Conservation (phyloP, 2,797 vertebrate genomes). For the Masticophis lateralis region DNA sequence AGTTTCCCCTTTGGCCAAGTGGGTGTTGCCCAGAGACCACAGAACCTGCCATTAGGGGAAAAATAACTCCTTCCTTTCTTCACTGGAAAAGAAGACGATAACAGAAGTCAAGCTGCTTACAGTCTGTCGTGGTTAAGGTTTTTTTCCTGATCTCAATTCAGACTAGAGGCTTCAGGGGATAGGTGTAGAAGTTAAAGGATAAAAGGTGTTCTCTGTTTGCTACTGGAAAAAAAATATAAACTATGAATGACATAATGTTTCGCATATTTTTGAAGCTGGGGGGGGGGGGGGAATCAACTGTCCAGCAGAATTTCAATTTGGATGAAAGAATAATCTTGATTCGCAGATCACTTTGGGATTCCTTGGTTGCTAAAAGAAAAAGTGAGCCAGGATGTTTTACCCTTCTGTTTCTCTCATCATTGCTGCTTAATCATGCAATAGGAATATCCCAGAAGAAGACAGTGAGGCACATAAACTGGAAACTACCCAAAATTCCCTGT, state of each 20-base stretch:
- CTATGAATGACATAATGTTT: neutral
- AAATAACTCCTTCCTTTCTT: conserved; percentile 5
- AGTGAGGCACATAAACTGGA: neutral
- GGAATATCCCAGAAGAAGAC: neutral
- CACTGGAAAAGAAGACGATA: neutral
- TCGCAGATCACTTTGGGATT: neutral
- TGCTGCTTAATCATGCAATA: neutral
- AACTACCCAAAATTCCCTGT: neutral
- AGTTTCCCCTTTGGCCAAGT: conserved; percentile 7
- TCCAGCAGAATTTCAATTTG: neutral
- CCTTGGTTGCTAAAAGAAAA: neutral
- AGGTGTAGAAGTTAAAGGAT: neutral
- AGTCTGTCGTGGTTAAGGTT: neutral
- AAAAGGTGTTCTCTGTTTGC: neutral
- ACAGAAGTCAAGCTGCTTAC: neutral
- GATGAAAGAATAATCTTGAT: neutral
- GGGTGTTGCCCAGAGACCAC: conserved; percentile 14
- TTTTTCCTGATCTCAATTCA: neutral
- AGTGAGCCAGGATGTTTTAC: neutral
- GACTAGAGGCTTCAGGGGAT: neutral
- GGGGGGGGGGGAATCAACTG: neutral
- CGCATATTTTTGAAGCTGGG: neutral
- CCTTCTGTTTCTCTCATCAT: neutral
- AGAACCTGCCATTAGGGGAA: neutral
- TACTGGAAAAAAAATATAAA: neutral